Percentiles rank a stretch among this genome's conserved stretches.
These are phyloP conservation scores for Rhynchophorus ferrugineus DNA, from an alignment of 1,140 invertebrate species.

Conservation along the genomic window DNA sequence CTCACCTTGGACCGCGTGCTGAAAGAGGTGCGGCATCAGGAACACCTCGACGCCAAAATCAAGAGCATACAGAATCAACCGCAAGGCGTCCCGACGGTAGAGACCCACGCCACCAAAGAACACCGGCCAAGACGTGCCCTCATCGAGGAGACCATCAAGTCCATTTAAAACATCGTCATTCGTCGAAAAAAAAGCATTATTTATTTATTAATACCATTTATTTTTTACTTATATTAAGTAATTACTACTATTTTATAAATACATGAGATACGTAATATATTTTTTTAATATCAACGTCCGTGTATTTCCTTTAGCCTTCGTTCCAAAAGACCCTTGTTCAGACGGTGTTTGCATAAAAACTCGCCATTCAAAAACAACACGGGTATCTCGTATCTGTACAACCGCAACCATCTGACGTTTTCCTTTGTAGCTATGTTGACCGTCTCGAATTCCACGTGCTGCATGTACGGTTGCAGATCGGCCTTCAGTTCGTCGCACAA, in stretches of 20 bases:
- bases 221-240: neutral
- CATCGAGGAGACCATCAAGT: constrained; percentile 34
- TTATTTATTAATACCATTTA: neutral
- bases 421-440: constrained; percentile 67
- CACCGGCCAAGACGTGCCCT: constrained; percentile 24
- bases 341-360: constrained; percentile 75
- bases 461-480: constrained; percentile 53
- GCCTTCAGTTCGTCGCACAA: constrained; percentile 74
- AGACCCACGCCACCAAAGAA: constrained; percentile 25
- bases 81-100: constrained; percentile 3
- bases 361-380: constrained; percentile 77
- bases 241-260: neutral
- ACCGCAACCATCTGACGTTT: constrained; percentile 61
- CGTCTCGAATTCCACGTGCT: constrained; percentile 52
- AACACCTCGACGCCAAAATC: constrained; percentile 19
- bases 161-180: too few species aligned
- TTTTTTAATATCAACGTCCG: neutral
- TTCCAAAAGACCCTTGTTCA: constrained; percentile 52
- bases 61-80: constrained; percentile 10
- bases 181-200: neutral
- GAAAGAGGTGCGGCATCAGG: constrained; percentile 29
- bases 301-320: constrained; percentile 38
- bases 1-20: constrained; percentile 32
- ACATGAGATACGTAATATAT: too few species aligned
- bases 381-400: constrained; percentile 82